A percentile compares a stretch with the other conserved stretches of the same genome.
These are phyloP conservation scores for Meghimatium bilineatum DNA, from an alignment of 2,888 invertebrate genomes.

Conservation along the genomic window DNA sequence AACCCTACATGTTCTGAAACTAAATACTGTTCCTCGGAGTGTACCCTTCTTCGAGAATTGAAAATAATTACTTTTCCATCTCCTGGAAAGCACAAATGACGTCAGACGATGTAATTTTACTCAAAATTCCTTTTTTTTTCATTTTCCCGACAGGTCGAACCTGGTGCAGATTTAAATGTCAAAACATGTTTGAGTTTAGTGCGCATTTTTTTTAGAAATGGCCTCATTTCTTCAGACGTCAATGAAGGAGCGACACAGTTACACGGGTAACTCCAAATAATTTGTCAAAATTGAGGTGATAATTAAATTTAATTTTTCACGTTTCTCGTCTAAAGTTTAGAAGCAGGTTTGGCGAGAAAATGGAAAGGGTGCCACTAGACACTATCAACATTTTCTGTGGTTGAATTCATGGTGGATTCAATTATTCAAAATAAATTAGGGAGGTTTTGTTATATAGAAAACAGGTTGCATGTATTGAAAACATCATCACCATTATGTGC, in stretches of 20 bases:
- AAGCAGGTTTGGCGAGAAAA: too few relatives aligned
- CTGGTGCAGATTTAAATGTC: background rate
- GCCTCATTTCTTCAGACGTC: background rate
- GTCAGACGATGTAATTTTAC: background rate
- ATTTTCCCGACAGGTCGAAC: background rate
- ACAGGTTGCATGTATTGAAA: too few relatives aligned
- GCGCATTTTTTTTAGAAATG: background rate
- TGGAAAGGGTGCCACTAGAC: too few relatives aligned
- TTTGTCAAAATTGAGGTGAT: too few relatives aligned
- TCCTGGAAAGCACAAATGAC: background rate
- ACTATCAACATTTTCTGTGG: too few relatives aligned
- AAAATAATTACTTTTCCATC: background rate
- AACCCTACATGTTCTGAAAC: background rate
- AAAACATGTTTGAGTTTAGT: background rate
- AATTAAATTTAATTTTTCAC: too few relatives aligned
- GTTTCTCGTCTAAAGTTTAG: too few relatives aligned
- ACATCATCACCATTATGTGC: too few relatives aligned
- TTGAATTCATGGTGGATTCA: too few relatives aligned
- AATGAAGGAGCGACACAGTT: background rate
- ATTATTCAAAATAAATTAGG: too few relatives aligned
- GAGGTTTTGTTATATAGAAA: too few relatives aligned
- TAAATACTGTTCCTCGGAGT: background rate
- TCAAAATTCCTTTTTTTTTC: background rate
- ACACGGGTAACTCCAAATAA: background rate
- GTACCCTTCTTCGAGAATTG: background rate